Evolutionary conservation across 2,797 vertebrate genomes (phyloP).

Genomic region (Serranus cabrilla): DNA sequence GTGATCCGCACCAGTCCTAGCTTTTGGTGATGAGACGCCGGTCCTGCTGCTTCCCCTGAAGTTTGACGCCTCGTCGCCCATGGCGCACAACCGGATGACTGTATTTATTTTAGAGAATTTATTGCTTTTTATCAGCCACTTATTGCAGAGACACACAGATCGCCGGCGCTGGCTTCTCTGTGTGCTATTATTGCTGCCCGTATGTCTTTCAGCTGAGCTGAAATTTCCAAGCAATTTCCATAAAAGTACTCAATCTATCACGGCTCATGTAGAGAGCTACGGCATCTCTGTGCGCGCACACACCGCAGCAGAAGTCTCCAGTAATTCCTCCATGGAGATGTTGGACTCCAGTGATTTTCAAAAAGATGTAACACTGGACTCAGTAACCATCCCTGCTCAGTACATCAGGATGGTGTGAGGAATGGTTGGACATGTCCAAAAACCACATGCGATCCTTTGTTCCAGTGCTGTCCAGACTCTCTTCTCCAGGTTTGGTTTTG

Average conservation of each 20-base stretch:
- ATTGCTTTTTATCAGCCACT: constrained; percentile 83
- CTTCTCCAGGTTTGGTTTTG: constrained; percentile 45
- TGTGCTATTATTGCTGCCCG: constrained; percentile 79
- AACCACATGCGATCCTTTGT: constrained; percentile 55
- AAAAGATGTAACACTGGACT: constrained; percentile 53
- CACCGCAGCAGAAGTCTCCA: constrained; percentile 60
- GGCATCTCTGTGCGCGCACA: constrained; percentile 63
- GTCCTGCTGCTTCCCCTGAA: constrained; percentile 81
- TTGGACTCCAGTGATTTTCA: constrained; percentile 55
- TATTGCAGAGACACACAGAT: constrained; percentile 81
- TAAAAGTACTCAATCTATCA: constrained; percentile 72
- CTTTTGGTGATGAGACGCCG: constrained; percentile 67
- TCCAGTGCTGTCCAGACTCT: constrained; percentile 47
- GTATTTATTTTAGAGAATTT: constrained; percentile 77
- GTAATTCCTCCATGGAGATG: constrained; percentile 74
- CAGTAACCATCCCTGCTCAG: constrained; percentile 51
- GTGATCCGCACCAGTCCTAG: constrained; percentile 66
- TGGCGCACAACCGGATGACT: constrained; percentile 75
- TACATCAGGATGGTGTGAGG: constrained; percentile 45
- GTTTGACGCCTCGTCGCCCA: constrained; percentile 83
- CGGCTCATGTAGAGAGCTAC: constrained; percentile 58
- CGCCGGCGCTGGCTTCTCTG: constrained; percentile 61
- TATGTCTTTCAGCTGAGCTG: constrained; percentile 65
- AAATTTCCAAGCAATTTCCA: constrained; percentile 75
- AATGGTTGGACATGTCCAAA: constrained; percentile 60